A percentile compares a stretch with the other conserved stretches of the same genome.
These are phyloP conservation scores for Acanthosepion esculentum DNA, from an alignment of 2,888 invertebrate genomes.

Conservation along the genomic window DNA sequence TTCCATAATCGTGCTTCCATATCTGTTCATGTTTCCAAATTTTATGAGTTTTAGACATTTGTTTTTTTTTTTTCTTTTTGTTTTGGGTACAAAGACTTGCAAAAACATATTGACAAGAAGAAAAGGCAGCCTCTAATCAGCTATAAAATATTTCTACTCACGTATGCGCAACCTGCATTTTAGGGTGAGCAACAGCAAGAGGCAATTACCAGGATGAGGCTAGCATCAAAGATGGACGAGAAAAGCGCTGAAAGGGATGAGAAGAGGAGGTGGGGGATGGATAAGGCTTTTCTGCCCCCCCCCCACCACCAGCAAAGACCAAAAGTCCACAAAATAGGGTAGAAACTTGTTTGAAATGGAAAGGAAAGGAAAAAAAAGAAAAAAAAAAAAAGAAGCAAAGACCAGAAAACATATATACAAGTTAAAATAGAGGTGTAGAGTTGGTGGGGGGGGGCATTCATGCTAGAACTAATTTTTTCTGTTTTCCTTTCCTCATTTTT, in stretches of 20 bases:
- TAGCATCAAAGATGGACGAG: not conserved
- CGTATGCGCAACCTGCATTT: not conserved
- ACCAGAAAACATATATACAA: too few relatives aligned
- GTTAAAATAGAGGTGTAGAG: too few relatives aligned
- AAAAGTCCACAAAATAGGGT: not conserved
- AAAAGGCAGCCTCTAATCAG: not conserved
- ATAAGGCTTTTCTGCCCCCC: too few relatives aligned
- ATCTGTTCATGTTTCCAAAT: not conserved
- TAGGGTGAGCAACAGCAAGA: not conserved
- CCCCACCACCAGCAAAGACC: too few relatives aligned
- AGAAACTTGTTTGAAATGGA: not conserved
- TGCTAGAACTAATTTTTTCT: too few relatives aligned
- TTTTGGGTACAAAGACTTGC: not conserved
- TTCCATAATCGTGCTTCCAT: not conserved
- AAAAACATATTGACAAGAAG: not conserved
- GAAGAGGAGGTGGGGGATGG: too few relatives aligned
- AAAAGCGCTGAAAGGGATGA: not conserved
- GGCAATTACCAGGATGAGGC: not conserved
- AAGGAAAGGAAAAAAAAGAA: not conserved
- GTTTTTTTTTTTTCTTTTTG: not conserved
- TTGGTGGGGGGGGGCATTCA: too few relatives aligned
- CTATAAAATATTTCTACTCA: not conserved
- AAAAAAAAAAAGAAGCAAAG: not conserved
- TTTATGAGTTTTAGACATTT: not conserved
- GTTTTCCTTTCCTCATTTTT: not conserved